A percentile compares a stretch with the other conserved stretches of the same genome.
phyloP scores from a whole-genome alignment of 2,797 vertebrate species.

The Acomys russatus region DNA sequence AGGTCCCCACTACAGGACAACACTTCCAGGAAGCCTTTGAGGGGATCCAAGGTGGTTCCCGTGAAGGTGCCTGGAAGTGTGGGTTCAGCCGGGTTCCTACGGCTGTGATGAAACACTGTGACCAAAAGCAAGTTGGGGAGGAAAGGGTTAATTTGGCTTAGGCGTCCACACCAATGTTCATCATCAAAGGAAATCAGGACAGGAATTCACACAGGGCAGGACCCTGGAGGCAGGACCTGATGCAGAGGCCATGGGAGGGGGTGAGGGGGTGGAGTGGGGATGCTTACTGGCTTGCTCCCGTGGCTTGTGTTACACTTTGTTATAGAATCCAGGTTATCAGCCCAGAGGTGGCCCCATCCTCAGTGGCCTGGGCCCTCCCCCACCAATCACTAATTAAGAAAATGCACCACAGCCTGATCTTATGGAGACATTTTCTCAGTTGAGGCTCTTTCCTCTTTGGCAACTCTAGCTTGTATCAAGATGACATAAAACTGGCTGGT shows the following conservation, averaged over 20 bases:
- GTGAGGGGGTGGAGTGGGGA: too few species aligned
- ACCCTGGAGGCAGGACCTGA: not conserved
- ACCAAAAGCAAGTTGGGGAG: not conserved
- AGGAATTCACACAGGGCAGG: not conserved
- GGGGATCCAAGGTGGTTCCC: not conserved
- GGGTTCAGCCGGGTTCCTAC: not conserved
- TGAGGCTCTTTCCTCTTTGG: not conserved
- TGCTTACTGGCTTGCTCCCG: not conserved
- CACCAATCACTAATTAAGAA: not conserved
- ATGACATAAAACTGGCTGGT: too few species aligned
- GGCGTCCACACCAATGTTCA: not conserved
- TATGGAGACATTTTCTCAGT: not conserved
- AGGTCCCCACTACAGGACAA: rapidly evolving
- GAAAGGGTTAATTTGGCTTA: not conserved
- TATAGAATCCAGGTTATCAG: not conserved
- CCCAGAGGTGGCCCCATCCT: too few species aligned
- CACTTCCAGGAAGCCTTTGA: not conserved
- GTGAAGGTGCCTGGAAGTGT: not conserved
- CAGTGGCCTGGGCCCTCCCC: too few species aligned
- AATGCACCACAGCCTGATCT: not conserved
- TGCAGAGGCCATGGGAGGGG: not conserved
- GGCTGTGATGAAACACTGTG: not conserved
- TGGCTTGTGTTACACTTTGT: not conserved
- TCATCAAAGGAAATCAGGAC: not conserved
- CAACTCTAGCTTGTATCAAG: not conserved